phyloP scores from a whole-genome alignment of 2,797 vertebrate genomes.

The Orientallactaga sibirica region DNA sequence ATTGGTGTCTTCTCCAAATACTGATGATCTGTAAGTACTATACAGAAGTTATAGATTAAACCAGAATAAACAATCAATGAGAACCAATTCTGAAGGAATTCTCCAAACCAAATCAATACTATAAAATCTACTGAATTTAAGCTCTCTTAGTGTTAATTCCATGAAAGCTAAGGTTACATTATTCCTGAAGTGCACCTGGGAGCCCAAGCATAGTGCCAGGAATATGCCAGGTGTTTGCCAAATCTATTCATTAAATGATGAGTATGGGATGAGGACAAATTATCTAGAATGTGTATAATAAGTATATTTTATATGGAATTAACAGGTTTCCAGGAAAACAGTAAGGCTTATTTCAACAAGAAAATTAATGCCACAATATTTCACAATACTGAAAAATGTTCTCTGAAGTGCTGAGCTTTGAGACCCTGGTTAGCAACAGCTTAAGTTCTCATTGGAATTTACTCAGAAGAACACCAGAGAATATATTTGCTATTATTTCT shows the following conservation, averaged over 20 bases:
- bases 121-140: slow-evolving; percentile 20
- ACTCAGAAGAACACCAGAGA: not conserved
- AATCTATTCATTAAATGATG: not conserved
- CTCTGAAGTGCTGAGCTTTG: not conserved
- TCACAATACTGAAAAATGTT: not conserved
- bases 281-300: not conserved
- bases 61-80: slow-evolving; percentile 16
- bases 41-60: slow-evolving; percentile 71
- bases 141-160: not conserved
- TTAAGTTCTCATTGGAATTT: not conserved
- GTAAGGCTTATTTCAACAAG: slow-evolving; percentile 8
- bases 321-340: not conserved
- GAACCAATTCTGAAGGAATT: not conserved
- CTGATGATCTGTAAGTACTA: slow-evolving; percentile 90
- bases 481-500: not conserved
- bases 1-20: slow-evolving; percentile 88
- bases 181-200: not conserved
- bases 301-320: not conserved
- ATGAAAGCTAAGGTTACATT: not conserved
- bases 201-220: not conserved
- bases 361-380: not conserved
- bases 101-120: not conserved
- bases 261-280: not conserved
- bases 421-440: not conserved
- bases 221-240: not conserved